Evolutionary conservation across 2,113 vertebrate species (phyloP).

Genomic region (Hypanus sabinus): DNA sequence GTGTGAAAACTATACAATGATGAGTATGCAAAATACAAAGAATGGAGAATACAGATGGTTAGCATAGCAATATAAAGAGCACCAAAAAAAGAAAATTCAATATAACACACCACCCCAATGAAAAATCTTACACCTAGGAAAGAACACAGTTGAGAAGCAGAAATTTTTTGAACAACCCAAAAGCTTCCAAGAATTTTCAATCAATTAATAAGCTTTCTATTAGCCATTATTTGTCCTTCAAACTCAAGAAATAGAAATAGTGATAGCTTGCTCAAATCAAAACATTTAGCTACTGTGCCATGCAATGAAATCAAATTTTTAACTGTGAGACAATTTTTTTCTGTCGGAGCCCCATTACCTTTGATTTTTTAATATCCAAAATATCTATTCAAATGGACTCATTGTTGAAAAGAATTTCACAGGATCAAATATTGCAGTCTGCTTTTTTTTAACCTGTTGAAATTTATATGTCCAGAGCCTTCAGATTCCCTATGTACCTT

Average conservation of each 20-base stretch:
- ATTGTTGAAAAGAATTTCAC: background rate
- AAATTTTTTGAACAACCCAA: no score
- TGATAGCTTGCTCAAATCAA: no score
- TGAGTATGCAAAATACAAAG: background rate
- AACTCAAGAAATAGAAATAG: no score
- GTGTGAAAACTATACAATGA: background rate
- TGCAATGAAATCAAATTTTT: no score
- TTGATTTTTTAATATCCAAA: no score
- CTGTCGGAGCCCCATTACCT: no score
- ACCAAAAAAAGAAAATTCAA: background rate
- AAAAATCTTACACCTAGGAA: background rate
- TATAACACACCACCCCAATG: background rate
- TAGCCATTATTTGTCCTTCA: no score
- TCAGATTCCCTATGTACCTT: no score
- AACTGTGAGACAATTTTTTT: no score
- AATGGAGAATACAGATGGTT: background rate
- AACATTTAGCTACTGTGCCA: no score
- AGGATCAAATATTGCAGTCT: background rate
- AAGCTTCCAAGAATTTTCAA: background rate
- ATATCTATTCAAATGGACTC: background rate
- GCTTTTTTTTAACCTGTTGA: no score
- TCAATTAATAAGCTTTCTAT: background rate
- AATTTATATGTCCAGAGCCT: background rate
- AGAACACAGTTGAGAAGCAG: background rate
- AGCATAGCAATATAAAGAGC: background rate